Percentiles rank a stretch among this genome's conserved stretches.
These are phyloP conservation scores for Anguilla megastoma DNA, from an alignment of 2,797 vertebrate species.

Conservation along the genomic window DNA sequence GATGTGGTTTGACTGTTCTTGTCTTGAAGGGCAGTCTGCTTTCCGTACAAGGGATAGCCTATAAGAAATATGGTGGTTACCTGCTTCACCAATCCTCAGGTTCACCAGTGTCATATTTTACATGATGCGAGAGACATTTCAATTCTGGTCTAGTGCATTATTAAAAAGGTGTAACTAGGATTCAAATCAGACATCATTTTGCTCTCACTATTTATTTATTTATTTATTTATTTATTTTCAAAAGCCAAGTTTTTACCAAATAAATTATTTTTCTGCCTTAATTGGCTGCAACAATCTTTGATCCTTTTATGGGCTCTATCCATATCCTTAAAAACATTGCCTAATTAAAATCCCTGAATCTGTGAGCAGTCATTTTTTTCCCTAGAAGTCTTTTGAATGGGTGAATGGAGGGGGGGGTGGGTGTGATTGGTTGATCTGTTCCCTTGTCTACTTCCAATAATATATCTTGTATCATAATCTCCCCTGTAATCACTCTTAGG, in stretches of 20 bases:
- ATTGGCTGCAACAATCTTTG: neutral
- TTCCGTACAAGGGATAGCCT: neutral
- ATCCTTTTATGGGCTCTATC: neutral
- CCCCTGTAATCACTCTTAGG: too few species aligned
- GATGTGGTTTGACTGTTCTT: neutral
- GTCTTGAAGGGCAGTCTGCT: neutral
- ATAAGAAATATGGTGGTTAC: neutral
- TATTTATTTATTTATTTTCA: neutral
- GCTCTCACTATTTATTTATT: neutral
- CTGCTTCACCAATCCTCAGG: neutral
- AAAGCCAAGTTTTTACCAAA: neutral
- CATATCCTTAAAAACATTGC: neutral
- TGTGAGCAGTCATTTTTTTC: neutral
- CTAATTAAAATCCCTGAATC: neutral
- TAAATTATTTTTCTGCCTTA: neutral
- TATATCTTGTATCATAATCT: too few species aligned
- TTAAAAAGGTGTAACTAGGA: neutral
- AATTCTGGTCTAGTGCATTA: neutral
- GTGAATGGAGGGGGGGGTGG: neutral
- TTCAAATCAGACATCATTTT: neutral
- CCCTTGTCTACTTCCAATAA: too few species aligned
- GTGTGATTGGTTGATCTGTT: too few species aligned
- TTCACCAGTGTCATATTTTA: neutral
- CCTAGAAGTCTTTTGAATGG: neutral
- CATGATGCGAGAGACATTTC: neutral